Conservation (phyloP, 1,140 invertebrate species). For the Frieseomelitta varia region DNA sequence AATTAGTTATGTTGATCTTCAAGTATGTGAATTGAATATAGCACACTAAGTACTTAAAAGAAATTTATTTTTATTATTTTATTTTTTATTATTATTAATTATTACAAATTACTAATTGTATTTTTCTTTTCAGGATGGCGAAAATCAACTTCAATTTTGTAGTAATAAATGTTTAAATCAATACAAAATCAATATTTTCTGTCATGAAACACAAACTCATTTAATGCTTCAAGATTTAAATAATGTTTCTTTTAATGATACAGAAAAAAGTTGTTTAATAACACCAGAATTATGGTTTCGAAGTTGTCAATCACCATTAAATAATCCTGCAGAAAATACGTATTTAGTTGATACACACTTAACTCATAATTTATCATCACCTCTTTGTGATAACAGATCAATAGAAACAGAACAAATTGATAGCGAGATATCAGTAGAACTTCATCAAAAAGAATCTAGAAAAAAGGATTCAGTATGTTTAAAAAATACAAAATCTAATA, state of each 20-base stretch:
- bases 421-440: conserved; percentile 74
- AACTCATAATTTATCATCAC: conserved; percentile 56
- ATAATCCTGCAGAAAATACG: conserved; percentile 82
- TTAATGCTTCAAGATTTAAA: conserved; percentile 88
- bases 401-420: conserved; percentile 71
- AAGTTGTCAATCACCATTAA: conserved; percentile 88
- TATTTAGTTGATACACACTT: conserved; percentile 10
- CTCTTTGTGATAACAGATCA: conserved; percentile 69
- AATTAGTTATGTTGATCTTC: conserved; percentile 95
- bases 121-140: conserved; percentile 85
- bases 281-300: conserved; percentile 94
- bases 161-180: conserved; percentile 96
- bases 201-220: conserved; percentile 94
- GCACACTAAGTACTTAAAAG: not conserved
- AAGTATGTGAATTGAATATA: conserved; percentile 73
- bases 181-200: conserved; percentile 98
- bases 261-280: conserved; percentile 84
- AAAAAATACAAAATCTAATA: conserved; percentile 67
- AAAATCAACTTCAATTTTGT: conserved; percentile 90
- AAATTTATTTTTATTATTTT: not conserved
- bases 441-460: conserved; percentile 70
- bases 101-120: not conserved
- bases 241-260: conserved; percentile 77
- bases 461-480: conserved; percentile 50
- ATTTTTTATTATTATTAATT: not conserved